Base-by-base conservation (phyloP, 92 coral and sea anemone species). In the Nematostella vectensis region DNA sequence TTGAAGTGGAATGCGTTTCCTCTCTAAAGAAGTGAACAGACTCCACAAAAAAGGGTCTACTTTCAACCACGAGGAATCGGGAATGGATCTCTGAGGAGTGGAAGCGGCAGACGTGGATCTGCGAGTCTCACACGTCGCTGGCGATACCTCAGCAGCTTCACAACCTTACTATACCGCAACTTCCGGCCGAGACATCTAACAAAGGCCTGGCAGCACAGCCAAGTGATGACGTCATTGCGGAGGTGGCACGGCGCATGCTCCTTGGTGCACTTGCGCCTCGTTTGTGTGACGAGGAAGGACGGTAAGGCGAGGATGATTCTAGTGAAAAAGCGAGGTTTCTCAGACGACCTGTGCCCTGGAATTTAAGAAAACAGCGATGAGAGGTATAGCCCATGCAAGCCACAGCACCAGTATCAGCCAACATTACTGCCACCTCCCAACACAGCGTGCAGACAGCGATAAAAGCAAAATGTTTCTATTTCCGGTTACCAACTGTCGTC, bases 141-240 rank as follows among this genome's bases (percentile, higher is more conserved):
- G 18, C 18, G 51, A 4, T 22, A 22, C 23, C 53, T 24, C 1
- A 72, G 60, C 38, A 38, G 19, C 54, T 63, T 50, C 27, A 80
- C 50, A 38, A 74, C 38, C 28, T 24, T 44, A 39, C 38, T 65
- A 56, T 54, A 80, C 9, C 30, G 29, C 1, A 36, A 78, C 52
- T 74, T 83, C 30, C 67, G 72, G 23, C 69, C 50, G 17, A 88
- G 60, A 30, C 74, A 84, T 22, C 64, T 44, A 25, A 45, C 31
- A 33, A 78, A 78, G 11, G 96, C 94, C 38, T 71, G 80, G 38
- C 58, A 59, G 31, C 86, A 88, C 18, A 88, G 65, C 75, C 81
- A 71, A 25, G 71, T 56, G 55, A 88, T 69, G 42, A 62, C 75
- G 40, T 52, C 56, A 50, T 56, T 61, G 47, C 57, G 51, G n/a